Percentiles rank a stretch among this genome's conserved stretches.
Conservation (phyloP, 2,888 invertebrate genomes). For the Troides helena region DNA sequence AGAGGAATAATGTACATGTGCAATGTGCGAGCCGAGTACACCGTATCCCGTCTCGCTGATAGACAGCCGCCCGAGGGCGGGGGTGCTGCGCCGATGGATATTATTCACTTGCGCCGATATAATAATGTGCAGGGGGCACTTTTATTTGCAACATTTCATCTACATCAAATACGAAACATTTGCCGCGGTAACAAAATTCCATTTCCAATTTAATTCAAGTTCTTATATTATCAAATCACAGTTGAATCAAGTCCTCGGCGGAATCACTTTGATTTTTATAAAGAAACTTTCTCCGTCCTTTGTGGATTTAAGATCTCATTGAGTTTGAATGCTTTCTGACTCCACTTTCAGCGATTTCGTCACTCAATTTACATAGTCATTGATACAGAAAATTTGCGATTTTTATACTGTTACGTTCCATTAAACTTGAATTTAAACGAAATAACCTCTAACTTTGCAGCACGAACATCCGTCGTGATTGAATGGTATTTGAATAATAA, state of each 20-base stretch:
- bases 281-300: neutral
- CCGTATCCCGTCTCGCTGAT: neutral
- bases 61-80: neutral
- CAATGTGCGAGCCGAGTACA: conserved; percentile 4
- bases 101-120: conserved; percentile 3
- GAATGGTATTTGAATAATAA: too few species aligned
- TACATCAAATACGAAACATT: conserved; percentile 5
- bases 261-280: conserved; percentile 10
- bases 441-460: too few species aligned
- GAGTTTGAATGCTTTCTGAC: too few species aligned
- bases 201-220: too few species aligned
- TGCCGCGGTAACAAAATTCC: too few species aligned
- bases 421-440: too few species aligned
- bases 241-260: conserved; percentile 1
- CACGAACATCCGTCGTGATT: too few species aligned
- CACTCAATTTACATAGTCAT: too few species aligned
- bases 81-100: neutral
- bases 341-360: too few species aligned
- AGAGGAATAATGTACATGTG: conserved; percentile 7
- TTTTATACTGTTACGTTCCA: too few species aligned
- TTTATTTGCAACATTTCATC: neutral
- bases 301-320: too few species aligned
- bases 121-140: neutral
- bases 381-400: too few species aligned
- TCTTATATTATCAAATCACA: neutral